Evolutionary conservation across 2,113 vertebrate genomes (phyloP), one percentile per base, ranked within the genome.

Genomic region (Oreochromis aureus): DNA sequence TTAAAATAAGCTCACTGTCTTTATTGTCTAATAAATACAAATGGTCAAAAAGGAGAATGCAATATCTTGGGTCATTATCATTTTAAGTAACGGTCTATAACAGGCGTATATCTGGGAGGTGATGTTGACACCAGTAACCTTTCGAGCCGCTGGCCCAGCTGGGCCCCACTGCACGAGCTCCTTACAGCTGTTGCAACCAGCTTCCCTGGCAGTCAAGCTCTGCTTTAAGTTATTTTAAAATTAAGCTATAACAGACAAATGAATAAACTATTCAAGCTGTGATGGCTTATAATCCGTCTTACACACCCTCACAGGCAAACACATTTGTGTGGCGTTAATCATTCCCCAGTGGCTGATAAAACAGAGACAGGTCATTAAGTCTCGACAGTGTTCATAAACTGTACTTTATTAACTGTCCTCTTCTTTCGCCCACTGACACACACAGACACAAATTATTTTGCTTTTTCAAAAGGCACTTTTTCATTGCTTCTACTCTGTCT

Each of bases 291-390:
- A 82, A 71, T 87, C 58, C 5, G 80, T 87, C 87, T 85, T 56
- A 82, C 84, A 84, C 82, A 90, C 85, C 83, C 58, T 44, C 80
- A 80, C 32, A 53, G 32, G 44, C 83, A 85, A 81, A 83, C 84
- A 85, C 82, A 55, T 82, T 92, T 76, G 86, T 54, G 86, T 82
- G 59, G 83, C 5, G 54, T 91, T 91, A 94, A 93, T 92, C 91
- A 90, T 82, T 39, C 90, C 86, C 81, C 58, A 81, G 87, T 82
- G 81, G 81, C 91, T 86, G 83, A 84, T 92, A 90, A 91, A 89
- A 83, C 59, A 84, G 12, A 88, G 76, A 89, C 82, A 84, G 84
- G 84, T 91, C 93, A 89, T 94, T 93, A 92, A 86, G 83, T 71
- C 48, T 82, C 7, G 16, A 86, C 89, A 73, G 41, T 71, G 84